Evolutionary conservation across 2,797 vertebrate species (phyloP).

Genomic region (Danio kyathit): DNA sequence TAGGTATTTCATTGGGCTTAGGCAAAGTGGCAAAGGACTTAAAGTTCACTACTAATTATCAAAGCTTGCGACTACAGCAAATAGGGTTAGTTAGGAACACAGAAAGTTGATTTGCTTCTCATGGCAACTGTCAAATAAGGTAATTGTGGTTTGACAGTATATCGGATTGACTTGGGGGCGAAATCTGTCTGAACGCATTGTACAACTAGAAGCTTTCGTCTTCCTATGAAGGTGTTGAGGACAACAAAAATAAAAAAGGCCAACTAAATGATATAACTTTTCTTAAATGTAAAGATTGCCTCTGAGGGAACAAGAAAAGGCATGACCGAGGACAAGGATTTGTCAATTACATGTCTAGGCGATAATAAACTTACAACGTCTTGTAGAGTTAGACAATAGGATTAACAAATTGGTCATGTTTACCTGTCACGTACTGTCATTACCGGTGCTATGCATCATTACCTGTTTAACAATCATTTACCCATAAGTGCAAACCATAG

Average conservation of each 20-base stretch:
- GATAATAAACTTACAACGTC: not conserved
- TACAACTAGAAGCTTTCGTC: not conserved
- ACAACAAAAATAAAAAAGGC: not conserved
- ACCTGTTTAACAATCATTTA: no score
- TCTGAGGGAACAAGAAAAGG: not conserved
- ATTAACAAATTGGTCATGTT: not conserved
- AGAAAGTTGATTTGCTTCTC: constrained; percentile 22
- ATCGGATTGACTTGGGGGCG: not conserved
- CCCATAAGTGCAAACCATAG: no score
- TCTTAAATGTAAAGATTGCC: not conserved
- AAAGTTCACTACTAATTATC: constrained; percentile 45
- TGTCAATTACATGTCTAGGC: constrained; percentile 12
- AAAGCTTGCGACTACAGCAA: constrained; percentile 24
- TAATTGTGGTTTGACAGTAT: constrained; percentile 22
- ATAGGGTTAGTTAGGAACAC: constrained; percentile 25
- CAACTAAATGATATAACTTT: not conserved
- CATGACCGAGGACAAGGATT: not conserved
- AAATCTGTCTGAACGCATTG: not conserved
- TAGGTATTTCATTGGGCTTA: constrained; percentile 47
- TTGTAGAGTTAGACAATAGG: not conserved
- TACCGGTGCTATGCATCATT: no score
- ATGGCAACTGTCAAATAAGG: constrained; percentile 27
- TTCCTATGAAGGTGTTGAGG: not conserved
- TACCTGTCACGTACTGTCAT: not conserved
- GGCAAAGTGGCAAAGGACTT: constrained; percentile 19